Base-by-base conservation (phyloP, 2,797 vertebrate genomes). In the Hippopotamyrus pictus region DNA sequence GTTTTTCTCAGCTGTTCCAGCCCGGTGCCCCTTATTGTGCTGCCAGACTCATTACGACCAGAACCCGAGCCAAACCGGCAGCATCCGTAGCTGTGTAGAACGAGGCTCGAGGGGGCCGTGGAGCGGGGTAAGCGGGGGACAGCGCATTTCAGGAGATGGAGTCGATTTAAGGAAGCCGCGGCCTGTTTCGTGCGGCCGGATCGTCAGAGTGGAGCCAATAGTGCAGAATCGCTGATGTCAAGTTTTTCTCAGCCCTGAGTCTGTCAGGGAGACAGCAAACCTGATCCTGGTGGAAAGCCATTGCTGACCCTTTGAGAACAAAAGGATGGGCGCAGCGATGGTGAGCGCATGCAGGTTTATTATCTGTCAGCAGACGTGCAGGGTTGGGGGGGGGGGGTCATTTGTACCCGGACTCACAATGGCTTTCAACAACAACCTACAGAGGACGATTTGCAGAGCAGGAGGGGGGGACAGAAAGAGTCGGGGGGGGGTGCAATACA, bases 11-110 rank as follows among this genome's bases (percentile, higher is more conserved):
- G 94, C 94, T 95, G 95, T 96, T 96, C 95, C 95, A 92, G 96
- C 95, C 96, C 93, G 96, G 94, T 96, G 90, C 94, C 94, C 92
- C 84, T 94, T 96, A 96, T 96, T 96, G 96, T 96, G 94, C 95
- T 94, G 94, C 91, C 83, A 94, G 94, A 94, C 95, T 96, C 95
- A 96, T 96, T 96, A 96, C 94, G 93, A 94, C 93, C 93, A 94
- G 91, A 93, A 93, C 94, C 93, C 93, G 93, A 94, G 95, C 93
- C 95, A 94, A 91, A 95, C 92, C 94, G 93, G 93, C 93, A 91
- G 90, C 90, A 83, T 95, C 96, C 95, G 96, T 96, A 94, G 95
- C 95, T 93, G 94, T 93, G 84, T 90, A 84, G 86, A 90, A 89
- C 51, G 83, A 89, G 53, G 54, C 86, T 41, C 46, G 53, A 86